phyloP scores from a whole-genome alignment of 2,888 invertebrate species.

The Limenitis camilla region DNA sequence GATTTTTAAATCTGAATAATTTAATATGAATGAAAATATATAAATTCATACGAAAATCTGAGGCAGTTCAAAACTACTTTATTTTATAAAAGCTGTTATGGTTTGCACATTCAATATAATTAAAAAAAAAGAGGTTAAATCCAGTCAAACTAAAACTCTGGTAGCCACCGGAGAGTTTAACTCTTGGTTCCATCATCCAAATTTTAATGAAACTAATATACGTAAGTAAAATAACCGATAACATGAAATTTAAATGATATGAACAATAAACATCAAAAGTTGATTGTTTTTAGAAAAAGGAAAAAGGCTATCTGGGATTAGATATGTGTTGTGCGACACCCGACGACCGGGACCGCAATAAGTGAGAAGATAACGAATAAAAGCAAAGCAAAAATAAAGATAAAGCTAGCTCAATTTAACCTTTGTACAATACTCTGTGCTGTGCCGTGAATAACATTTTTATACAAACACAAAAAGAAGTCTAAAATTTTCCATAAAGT shows the following conservation, averaged over 20 bases:
- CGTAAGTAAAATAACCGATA: neutral
- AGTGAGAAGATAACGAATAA: slow-evolving; percentile 13
- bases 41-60: too few relatives aligned
- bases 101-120: too few relatives aligned
- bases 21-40: too few relatives aligned
- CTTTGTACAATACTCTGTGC: neutral
- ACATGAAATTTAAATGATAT: slow-evolving; percentile 1
- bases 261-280: neutral
- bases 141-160: too few relatives aligned
- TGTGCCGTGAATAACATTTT: neutral
- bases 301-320: slow-evolving; percentile 7
- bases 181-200: too few relatives aligned
- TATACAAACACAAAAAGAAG: neutral
- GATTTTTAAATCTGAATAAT: too few relatives aligned
- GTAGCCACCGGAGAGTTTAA: too few relatives aligned
- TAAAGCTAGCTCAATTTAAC: slow-evolving; percentile 9
- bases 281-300: slow-evolving; percentile 4
- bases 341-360: slow-evolving; percentile 8
- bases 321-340: slow-evolving; percentile 12
- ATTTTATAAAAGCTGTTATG: too few relatives aligned
- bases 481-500: too few relatives aligned
- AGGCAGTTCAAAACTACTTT: too few relatives aligned
- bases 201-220: neutral
- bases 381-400: slow-evolving; percentile 14
- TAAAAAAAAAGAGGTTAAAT: too few relatives aligned